Conservation (phyloP, 2,113 vertebrate genomes). For the Corythoichthys intestinalis region DNA sequence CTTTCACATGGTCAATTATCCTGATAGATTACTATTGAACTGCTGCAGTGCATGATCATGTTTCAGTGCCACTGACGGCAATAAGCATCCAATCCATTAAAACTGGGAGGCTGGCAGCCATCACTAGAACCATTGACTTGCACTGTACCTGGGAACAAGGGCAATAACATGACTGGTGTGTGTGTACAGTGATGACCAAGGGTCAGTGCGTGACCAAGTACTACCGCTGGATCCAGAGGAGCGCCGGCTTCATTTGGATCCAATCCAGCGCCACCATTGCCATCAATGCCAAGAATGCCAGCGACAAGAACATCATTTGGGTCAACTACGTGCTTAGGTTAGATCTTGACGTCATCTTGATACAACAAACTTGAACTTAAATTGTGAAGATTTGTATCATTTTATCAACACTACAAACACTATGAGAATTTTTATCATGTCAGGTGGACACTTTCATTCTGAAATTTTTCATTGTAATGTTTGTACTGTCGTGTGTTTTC, state of each 20-base stretch:
- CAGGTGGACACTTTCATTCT: too few relatives aligned
- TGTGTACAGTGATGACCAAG: slow-evolving; percentile 88
- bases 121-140: neutral
- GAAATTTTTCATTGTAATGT: too few relatives aligned
- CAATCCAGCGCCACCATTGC: slow-evolving; percentile 97
- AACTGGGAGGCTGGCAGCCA: neutral
- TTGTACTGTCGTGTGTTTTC: too few relatives aligned
- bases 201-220: slow-evolving; percentile 98
- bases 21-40: too few relatives aligned
- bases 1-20: too few relatives aligned
- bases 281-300: slow-evolving; percentile 94
- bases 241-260: slow-evolving; percentile 96
- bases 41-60: too few relatives aligned
- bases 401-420: too few relatives aligned
- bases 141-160: neutral
- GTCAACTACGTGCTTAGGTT: slow-evolving; percentile 99
- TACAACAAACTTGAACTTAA: too few relatives aligned
- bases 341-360: slow-evolving; percentile 8
- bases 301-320: slow-evolving; percentile 98
- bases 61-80: too few relatives aligned
- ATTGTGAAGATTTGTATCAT: too few relatives aligned
- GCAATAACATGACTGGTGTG: neutral
- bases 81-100: too few relatives aligned
- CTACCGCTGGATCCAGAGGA: slow-evolving; percentile 99
- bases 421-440: neutral